phyloP scores from a whole-genome alignment of 2,113 vertebrate species.

The Eidolon helvum region DNA sequence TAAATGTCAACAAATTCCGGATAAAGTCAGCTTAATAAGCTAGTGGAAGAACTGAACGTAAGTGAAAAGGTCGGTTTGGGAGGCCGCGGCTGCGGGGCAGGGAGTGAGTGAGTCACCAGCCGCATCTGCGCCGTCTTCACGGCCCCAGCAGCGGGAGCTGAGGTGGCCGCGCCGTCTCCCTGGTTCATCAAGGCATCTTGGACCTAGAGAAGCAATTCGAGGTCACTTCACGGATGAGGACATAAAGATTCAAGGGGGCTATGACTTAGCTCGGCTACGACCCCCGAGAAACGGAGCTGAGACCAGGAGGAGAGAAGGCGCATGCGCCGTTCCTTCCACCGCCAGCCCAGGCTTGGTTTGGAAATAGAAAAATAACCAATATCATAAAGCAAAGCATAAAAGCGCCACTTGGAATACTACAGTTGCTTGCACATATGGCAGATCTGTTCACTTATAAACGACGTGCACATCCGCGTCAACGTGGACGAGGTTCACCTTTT shows the following conservation, averaged over 20 bases:
- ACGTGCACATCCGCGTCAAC: background rate
- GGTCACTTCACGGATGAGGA: background rate
- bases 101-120: no score
- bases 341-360: background rate
- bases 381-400: background rate
- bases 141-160: no score
- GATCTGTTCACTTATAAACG: background rate
- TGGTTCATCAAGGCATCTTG: accelerated
- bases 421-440: background rate
- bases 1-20: conserved; percentile 68
- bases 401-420: background rate
- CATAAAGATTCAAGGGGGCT: no score
- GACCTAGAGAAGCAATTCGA: background rate
- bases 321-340: background rate
- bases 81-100: no score
- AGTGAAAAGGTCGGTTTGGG: no score
- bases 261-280: no score
- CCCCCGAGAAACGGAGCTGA: background rate
- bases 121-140: accelerated
- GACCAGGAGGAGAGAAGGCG: background rate
- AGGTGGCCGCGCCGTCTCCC: accelerated
- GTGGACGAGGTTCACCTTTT: background rate
- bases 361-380: background rate
- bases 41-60: background rate
- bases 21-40: conserved; percentile 42